Evolutionary conservation across 2,888 invertebrate genomes (phyloP).

Genomic region (Oscheius sp.): DNA sequence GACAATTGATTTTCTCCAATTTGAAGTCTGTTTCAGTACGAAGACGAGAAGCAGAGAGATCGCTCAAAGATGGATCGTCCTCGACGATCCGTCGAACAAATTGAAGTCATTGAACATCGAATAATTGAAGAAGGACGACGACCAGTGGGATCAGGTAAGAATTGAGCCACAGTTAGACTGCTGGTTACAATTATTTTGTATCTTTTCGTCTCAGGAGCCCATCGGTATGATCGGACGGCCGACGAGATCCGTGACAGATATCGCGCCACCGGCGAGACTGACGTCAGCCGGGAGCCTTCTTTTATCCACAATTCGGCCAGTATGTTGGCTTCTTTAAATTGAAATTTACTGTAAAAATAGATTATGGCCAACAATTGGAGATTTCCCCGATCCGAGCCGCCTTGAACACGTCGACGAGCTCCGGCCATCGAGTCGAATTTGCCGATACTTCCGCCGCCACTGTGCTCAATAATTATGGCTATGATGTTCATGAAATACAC

Average conservation of each 20-base stretch:
- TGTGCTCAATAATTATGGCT: constrained; percentile 66
- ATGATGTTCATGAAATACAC: constrained; percentile 70
- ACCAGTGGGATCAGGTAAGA: constrained; percentile 24
- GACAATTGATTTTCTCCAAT: not conserved
- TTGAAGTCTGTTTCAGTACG: not conserved
- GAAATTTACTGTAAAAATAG: constrained; percentile 34
- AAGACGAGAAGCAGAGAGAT: not conserved
- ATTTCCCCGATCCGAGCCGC: constrained; percentile 43
- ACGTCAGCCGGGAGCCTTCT: constrained; percentile 68
- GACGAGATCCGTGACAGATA: constrained; percentile 38
- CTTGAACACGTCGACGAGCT: constrained; percentile 43
- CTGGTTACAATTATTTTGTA: not conserved
- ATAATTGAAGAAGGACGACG: constrained; percentile 61
- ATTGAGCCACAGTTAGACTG: not conserved
- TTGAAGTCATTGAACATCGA: constrained; percentile 70
- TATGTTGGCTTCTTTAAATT: constrained; percentile 23
- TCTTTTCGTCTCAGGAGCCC: not conserved
- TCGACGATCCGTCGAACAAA: constrained; percentile 63
- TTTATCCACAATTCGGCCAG: constrained; percentile 63
- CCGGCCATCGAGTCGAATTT: constrained; percentile 39
- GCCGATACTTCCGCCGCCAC: constrained; percentile 40
- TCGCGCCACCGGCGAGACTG: constrained; percentile 65
- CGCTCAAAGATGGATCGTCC: constrained; percentile 27
- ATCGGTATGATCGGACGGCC: constrained; percentile 18
- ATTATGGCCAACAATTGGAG: constrained; percentile 58